A percentile compares a stretch with the other conserved stretches of the same genome.
Conservation (phyloP, 2,113 vertebrate genomes). For the Acanthochromis polyacanthus region DNA sequence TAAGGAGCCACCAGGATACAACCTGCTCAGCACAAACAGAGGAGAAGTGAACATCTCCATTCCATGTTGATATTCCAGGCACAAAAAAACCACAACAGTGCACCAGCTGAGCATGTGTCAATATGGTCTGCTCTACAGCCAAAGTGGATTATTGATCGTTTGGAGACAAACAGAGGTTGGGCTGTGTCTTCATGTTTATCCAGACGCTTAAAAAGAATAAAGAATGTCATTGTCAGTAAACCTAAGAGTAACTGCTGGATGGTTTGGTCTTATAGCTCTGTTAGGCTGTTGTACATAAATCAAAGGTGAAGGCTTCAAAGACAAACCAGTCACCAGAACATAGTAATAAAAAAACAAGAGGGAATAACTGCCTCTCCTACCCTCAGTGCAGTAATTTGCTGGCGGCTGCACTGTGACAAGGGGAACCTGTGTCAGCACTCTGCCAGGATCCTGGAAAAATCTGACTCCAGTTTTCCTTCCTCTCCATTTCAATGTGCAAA, state of each 20-base stretch:
- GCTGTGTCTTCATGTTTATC: neutral
- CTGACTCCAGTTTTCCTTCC: conserved; percentile 82
- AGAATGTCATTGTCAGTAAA: neutral
- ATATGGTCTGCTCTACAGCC: conserved; percentile 44
- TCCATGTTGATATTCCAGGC: conserved; percentile 8
- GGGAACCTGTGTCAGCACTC: conserved; percentile 82
- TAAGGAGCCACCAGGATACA: neutral
- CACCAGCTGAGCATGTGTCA: conserved; percentile 39
- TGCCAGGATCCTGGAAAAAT: conserved; percentile 77
- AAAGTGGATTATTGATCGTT: conserved; percentile 38
- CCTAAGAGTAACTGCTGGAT: neutral
- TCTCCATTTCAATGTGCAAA: conserved; percentile 33
- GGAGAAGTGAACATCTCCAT: conserved; percentile 12
- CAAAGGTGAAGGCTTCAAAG: neutral
- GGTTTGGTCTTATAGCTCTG: neutral
- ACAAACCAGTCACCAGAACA: conserved; percentile 6
- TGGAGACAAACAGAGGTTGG: conserved; percentile 30
- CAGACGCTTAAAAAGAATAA: neutral
- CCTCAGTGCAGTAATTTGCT: conserved; percentile 51
- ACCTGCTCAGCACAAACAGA: conserved; percentile 32
- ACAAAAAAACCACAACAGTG: conserved; percentile 21
- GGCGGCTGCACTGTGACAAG: conserved; percentile 60
- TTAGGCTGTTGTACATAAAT: conserved; percentile 1
- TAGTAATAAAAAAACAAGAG: conserved; percentile 21
- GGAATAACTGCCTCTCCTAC: conserved; percentile 17